A percentile compares a stretch with the other conserved stretches of the same genome.
These are phyloP conservation scores for Argyra leucocephala DNA, from an alignment of 2,888 invertebrate genomes.

Conservation along the genomic window DNA sequence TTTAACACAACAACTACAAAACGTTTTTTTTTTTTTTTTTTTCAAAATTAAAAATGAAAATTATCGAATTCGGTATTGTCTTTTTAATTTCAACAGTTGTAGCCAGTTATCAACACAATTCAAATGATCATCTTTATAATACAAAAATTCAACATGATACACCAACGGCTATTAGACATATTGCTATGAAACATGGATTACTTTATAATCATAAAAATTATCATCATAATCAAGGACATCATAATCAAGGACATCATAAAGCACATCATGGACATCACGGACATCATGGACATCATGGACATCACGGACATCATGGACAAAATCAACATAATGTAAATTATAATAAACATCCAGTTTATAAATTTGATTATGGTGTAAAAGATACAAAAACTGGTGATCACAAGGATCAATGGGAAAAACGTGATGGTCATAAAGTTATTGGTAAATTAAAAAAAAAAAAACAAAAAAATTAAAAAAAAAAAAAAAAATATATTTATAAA, in stretches of 20 bases:
- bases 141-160: too few species aligned
- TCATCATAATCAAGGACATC: too few species aligned
- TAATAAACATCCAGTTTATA: conserved; percentile 43
- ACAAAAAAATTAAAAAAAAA: too few species aligned
- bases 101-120: too few species aligned
- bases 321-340: conserved; percentile 37
- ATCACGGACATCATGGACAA: conserved; percentile 26
- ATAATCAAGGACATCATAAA: too few species aligned
- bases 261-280: too few species aligned
- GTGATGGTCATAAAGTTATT: conserved; percentile 48
- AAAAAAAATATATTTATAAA: background rate
- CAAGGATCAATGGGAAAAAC: conserved; percentile 46
- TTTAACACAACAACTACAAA: too few species aligned
- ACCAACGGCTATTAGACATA: too few species aligned
- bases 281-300: conserved; percentile 2
- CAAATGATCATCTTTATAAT: too few species aligned
- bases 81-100: background rate
- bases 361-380: conserved; percentile 46
- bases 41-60: conserved; percentile 2
- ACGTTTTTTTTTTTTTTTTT: too few species aligned
- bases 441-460: conserved; percentile 26
- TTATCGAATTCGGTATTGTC: background rate
- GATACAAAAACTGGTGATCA: conserved; percentile 45
- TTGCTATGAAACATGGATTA: too few species aligned
- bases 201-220: too few species aligned